Base-by-base conservation (phyloP, 2,113 vertebrate genomes). In the Perca schrenkii region DNA sequence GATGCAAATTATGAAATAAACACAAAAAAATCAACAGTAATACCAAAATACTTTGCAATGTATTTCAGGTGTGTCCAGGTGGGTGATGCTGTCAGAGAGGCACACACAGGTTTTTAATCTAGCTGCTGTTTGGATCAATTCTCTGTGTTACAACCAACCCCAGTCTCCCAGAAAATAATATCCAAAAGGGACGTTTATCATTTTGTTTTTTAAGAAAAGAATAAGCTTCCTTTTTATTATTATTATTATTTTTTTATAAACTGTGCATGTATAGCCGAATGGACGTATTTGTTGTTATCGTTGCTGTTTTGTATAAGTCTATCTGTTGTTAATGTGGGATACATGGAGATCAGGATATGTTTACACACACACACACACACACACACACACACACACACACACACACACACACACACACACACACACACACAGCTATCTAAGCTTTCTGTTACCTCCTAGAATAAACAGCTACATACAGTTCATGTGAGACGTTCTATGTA, bases 321-420 rank as follows among this genome's bases (percentile, higher is more conserved):
- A 76, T 77, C 57, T 93, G 82, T 89, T 80, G 88, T 86, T 79
- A 61, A 54, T 82, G 83, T 89, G 65, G 34, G 77, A 77, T 78
- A 83, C 71, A 62, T 75, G 76, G 68, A 77, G 79, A 83, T 86
- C 68, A 85, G 75, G 61, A 53, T 28, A 2, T 66, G 1, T 58
- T 70, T 50, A 72, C 67, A 62, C 58, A 52, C 73, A 58, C 34
- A 40, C 46, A 60, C 50, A 15, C 49, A 22, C 80, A 64, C 65
- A 61, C 75, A 60, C 75, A 60, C 62, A 66, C 69, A 67, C 62
- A 68, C 31, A 60, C 78, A 61, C 43, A 80, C 75, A 77, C 52
- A n/a, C 47, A 71, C 74, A 68, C 64, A 73, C 72, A 76, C 73
- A 68, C 69, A 61, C 65, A 70, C 80, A 71, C 61, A 73, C 77